Base-by-base conservation (phyloP, 2,113 vertebrate species). In the Hyperopisus bebe region DNA sequence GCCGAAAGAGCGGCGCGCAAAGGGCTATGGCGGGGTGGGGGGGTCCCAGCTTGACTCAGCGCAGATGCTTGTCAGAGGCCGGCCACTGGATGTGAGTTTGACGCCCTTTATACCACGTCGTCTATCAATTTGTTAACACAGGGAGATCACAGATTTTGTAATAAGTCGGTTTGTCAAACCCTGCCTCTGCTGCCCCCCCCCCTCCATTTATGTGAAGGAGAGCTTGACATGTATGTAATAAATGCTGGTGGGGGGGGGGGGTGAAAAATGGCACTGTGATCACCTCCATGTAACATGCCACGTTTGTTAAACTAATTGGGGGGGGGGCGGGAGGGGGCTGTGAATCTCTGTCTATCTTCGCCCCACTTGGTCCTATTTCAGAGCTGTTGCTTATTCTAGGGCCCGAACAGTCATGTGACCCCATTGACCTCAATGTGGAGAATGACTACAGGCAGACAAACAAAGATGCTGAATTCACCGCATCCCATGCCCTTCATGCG, bases 81-180 rank as follows among this genome's bases (percentile, higher is more conserved):
- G 93, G 95, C 92, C 92, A 94, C 96, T 95, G 96, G 92, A 90
- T 92, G 93, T 94, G 94, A 92, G 90, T 92, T 93, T 94, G 91
- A 90, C 91, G 95, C 95, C 94, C 96, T 97, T 97, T 96, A 95
- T 94, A 92, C 97, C 96, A 97, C 95, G 97, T 94, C 96, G 94
- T 96, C 97, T 96, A 94, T 97, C 96, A 96, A 96, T 95, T 95
- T 96, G 96, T 97, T 96, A 97, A 95, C 94, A 95, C 92, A 94
- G 93, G 93, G 95, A 95, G 96, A 96, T 96, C 95, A 91, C 93
- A 92, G 88, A 93, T 93, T 94, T 93, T 95, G 24, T 44, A 55
- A 58, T 58, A 94, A 39, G 94, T 94, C 94, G 95, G 95, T 96
- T 93, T 95, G 94, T 94, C 91, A 90, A 51, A 89, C 89, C 90